A percentile compares a stretch with the other conserved stretches of the same genome.
Evolutionary conservation across 1,140 invertebrate species (phyloP).

Genomic region (Tigriopus japonicus): DNA sequence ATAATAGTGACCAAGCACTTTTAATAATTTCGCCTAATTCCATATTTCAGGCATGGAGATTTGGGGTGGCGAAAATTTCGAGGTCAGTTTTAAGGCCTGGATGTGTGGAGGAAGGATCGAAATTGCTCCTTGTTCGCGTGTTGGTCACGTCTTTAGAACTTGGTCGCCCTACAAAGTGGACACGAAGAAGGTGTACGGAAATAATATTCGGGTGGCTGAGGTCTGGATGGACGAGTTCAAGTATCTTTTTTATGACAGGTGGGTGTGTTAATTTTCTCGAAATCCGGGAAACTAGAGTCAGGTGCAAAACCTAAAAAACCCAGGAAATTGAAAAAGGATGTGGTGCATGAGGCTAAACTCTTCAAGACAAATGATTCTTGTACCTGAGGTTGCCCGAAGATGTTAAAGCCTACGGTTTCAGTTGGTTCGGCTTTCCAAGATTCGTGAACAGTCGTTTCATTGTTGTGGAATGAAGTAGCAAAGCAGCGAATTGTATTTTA

Average conservation of each 20-base stretch:
- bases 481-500: too few relatives aligned
- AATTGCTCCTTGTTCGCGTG: slow-evolving; percentile 33
- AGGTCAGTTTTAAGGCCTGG: slow-evolving; percentile 27
- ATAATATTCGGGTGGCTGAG: slow-evolving; percentile 25
- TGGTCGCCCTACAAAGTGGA: slow-evolving; percentile 32
- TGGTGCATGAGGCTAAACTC: too few relatives aligned
- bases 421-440: too few relatives aligned
- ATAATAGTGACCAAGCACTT: neutral
- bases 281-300: neutral
- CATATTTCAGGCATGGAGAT: neutral
- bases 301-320: neutral
- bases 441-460: too few relatives aligned
- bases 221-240: slow-evolving; percentile 30
- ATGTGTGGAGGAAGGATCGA: slow-evolving; percentile 34
- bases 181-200: slow-evolving; percentile 25
- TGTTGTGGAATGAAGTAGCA: too few relatives aligned
- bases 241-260: slow-evolving; percentile 25
- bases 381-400: too few relatives aligned
- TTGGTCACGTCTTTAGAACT: slow-evolving; percentile 35
- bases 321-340: too few relatives aligned
- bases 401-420: too few relatives aligned
- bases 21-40: neutral
- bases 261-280: neutral
- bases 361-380: too few relatives aligned
- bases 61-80: slow-evolving; percentile 17